These are phyloP conservation scores for Phyllopteryx taeniolatus DNA, from an alignment of 2,113 vertebrate species.

Conservation along the genomic window DNA sequence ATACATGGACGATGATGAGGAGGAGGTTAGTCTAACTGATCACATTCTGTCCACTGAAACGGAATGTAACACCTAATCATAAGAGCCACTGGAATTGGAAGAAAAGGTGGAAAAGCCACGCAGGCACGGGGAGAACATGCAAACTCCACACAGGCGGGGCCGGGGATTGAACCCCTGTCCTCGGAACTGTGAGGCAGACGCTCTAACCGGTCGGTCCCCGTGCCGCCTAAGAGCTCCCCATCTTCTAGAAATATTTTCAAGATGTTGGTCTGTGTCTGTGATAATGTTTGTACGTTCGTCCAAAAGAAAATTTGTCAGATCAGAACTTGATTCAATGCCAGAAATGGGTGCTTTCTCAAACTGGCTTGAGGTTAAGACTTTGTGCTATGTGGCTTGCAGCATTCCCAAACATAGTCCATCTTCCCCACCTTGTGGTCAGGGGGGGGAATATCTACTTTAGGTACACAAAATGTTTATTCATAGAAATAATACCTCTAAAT, in stretches of 20 bases:
- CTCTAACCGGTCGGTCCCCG: too few relatives aligned
- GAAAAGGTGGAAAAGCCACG: background rate
- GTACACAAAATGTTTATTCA: background rate
- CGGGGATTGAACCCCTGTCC: too few relatives aligned
- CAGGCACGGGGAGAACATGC: too few relatives aligned
- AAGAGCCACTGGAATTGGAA: background rate
- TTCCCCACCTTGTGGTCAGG: slow-evolving; percentile 52
- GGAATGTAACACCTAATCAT: background rate
- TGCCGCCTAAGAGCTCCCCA: too few relatives aligned
- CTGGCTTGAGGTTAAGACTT: background rate
- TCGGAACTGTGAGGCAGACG: too few relatives aligned
- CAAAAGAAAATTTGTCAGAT: background rate
- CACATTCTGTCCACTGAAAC: background rate
- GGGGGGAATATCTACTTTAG: slow-evolving; percentile 2
- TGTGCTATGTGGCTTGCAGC: slow-evolving; percentile 6
- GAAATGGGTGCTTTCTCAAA: background rate
- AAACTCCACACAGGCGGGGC: too few relatives aligned
- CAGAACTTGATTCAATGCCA: background rate
- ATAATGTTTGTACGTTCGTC: background rate
- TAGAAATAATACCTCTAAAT: too few relatives aligned
- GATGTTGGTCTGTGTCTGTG: background rate
- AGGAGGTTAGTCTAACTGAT: slow-evolving; percentile 49
- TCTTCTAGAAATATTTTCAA: background rate
- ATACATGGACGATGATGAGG: slow-evolving; percentile 76
- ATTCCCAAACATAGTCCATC: slow-evolving; percentile 12